Base-by-base conservation (phyloP, 2,888 invertebrate genomes). In the Harpalus rufipes region DNA sequence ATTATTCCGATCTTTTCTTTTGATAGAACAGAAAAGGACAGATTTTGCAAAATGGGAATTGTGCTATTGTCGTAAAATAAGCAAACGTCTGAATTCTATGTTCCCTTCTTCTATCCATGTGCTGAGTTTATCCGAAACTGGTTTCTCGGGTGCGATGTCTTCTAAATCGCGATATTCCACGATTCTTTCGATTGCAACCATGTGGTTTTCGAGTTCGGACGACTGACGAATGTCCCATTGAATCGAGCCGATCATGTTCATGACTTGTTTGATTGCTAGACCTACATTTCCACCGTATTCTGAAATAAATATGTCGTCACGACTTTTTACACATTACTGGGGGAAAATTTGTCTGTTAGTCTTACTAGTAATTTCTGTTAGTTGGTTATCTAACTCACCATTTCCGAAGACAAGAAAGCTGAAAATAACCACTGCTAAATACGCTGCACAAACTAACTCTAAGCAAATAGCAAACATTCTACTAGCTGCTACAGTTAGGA, bases 181-280 rank as follows among this genome's bases (percentile, higher is more conserved):
- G n/a, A 96, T 93, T 90, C 98, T 94, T 91, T 99, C 98, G 0
- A 99, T 98, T 8, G 96, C 95, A 2, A 96, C 97, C 96, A 97
- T 96, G 87, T 95, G 96, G 89, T 97, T 97, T 90, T 91, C 91
- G 68, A 91, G 85, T 86, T 91, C 91, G 68, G 89, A 90, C 89
- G 90, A 91, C 86, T 91, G 91, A 8, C 90, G 87, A 94, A 98
- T 96, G 25, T 97, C 97, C 97, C 97, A 98, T 89, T 95, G 95
- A 90, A 95, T 94, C 94, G 95, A 94, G 32, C 91, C 91, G 1
- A 89, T 90, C 78, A 91, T 87, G 14, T 88, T 87, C 65, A 91
- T 87, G 0, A 90, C 88, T 88, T 91, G 91, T 0, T 91, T 91
- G 83, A 91, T 89, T n/a, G 90, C 90, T 58, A 91, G 86, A 63